These are phyloP conservation scores for Thereva nobilitata DNA, from an alignment of 2,888 invertebrate species.

Conservation along the genomic window DNA sequence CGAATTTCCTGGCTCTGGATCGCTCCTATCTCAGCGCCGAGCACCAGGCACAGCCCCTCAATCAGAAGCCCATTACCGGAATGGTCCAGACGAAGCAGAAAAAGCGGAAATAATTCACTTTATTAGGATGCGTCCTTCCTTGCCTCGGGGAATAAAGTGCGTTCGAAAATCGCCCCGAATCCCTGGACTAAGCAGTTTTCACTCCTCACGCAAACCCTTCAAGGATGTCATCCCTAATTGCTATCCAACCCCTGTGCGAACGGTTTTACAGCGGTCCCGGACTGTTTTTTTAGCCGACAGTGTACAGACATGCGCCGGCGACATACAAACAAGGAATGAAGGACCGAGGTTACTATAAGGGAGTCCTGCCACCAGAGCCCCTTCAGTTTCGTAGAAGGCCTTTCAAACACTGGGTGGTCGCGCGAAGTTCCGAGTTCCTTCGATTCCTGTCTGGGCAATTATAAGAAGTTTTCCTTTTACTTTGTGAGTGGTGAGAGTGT, in stretches of 20 bases:
- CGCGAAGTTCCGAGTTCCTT: no score
- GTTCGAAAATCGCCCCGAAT: constrained; percentile 19
- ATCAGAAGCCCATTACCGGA: constrained; percentile 19
- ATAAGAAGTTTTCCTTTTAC: no score
- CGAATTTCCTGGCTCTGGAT: background rate
- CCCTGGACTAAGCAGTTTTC: constrained; percentile 35
- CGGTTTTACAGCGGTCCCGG: no score
- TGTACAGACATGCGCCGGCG: no score
- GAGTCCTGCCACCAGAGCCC: no score
- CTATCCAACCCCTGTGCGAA: background rate
- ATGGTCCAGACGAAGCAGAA: constrained; percentile 14
- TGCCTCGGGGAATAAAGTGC: constrained; percentile 1
- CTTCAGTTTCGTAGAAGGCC: no score
- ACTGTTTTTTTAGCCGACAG: no score
- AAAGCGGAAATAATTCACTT: constrained; percentile 32
- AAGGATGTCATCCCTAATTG: constrained; percentile 28
- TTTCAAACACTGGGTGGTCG: no score
- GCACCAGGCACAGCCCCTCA: constrained; percentile 3
- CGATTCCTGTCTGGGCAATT: no score
- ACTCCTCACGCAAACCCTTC: constrained; percentile 18
- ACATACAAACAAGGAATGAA: no score
- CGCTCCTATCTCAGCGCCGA: background rate
- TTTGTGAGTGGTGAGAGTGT: no score
- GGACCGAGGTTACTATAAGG: no score
- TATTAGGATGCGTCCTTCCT: constrained; percentile 27